Evolutionary conservation across 2,113 vertebrate species (phyloP).

Genomic region (Alexandromys fortis): DNA sequence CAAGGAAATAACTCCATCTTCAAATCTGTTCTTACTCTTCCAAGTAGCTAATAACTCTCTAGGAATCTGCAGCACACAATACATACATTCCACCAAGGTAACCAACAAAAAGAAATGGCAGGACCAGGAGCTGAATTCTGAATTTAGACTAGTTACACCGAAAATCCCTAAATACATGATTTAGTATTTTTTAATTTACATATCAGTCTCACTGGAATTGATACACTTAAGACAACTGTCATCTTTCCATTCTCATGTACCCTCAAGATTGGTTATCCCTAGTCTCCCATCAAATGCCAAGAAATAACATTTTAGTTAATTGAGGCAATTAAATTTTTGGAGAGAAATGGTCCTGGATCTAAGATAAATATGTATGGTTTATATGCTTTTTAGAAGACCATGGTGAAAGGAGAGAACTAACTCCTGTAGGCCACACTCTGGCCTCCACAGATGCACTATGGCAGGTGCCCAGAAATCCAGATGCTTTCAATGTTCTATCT

Average conservation of each 20-base stretch:
- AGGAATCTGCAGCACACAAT: background rate
- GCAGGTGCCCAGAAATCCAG: background rate
- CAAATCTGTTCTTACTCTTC: background rate
- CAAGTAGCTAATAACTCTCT: background rate
- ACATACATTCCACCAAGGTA: background rate
- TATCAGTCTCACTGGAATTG: background rate
- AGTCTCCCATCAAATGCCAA: background rate
- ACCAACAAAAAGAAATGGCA: slow-evolving; percentile 15
- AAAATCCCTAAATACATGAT: background rate
- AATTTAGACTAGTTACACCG: background rate
- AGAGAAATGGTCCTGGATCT: background rate
- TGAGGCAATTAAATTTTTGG: background rate
- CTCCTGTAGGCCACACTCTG: background rate
- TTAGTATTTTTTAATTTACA: background rate
- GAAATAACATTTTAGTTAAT: background rate
- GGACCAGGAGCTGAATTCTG: background rate
- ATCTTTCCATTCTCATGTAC: background rate
- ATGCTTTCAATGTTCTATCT: background rate
- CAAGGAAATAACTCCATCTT: background rate
- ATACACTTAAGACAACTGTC: slow-evolving; percentile 15
- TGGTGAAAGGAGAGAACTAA: background rate
- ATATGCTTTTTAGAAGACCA: background rate
- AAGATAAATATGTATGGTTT: background rate
- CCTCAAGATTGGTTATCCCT: background rate
- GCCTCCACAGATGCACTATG: background rate